phyloP scores from a whole-genome alignment of 2,797 vertebrate genomes.

The Capromys pilorides region DNA sequence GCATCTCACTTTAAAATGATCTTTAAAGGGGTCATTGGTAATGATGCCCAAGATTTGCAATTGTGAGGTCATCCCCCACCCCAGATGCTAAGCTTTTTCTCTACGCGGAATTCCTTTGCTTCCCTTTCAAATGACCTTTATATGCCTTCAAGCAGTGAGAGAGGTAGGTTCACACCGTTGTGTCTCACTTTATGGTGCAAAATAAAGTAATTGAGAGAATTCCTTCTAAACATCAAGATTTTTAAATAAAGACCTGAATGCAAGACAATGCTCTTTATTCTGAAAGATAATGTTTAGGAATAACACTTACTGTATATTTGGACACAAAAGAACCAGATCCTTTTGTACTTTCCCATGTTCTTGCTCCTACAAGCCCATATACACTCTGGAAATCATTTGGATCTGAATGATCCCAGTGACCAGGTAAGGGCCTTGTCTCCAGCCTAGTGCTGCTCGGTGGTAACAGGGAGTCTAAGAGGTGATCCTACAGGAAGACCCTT shows the following conservation, averaged over 20 bases:
- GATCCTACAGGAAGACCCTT: not conserved
- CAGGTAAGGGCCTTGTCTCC: not conserved
- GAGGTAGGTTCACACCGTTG: not conserved
- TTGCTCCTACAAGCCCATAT: not conserved
- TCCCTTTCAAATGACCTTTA: constrained; percentile 43
- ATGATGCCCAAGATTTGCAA: constrained; percentile 54
- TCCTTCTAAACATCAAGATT: not conserved
- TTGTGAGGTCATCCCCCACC: constrained; percentile 50
- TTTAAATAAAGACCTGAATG: not conserved
- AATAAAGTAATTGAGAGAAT: constrained; percentile 46
- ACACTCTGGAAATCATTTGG: not conserved
- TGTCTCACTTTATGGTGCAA: constrained; percentile 31
- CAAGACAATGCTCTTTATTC: constrained; percentile 17
- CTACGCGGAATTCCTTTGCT: constrained; percentile 51
- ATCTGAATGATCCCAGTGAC: not conserved
- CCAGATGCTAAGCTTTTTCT: constrained; percentile 7
- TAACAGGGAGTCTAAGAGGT: not conserved
- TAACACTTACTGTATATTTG: not conserved
- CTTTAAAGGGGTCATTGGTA: constrained; percentile 64
- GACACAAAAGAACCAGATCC: not conserved
- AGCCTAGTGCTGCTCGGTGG: not conserved
- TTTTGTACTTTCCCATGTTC: not conserved
- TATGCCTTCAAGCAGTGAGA: not conserved
- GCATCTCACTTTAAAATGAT: constrained; percentile 70
- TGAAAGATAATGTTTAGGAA: constrained; percentile 3